Base-by-base conservation (phyloP, 2,888 invertebrate genomes). In the Rhodophaea formosa region DNA sequence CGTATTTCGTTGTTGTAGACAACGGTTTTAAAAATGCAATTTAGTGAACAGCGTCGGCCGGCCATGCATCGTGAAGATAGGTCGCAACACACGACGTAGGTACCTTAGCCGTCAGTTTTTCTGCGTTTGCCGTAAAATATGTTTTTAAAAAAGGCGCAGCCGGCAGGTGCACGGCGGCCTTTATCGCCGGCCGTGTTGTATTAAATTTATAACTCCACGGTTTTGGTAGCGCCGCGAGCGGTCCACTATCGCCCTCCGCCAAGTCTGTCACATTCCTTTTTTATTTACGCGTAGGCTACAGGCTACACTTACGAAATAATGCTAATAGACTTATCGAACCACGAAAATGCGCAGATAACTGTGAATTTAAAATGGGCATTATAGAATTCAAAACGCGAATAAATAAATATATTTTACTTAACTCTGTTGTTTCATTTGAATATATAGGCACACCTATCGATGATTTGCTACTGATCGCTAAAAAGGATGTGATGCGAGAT, bases 141-240 rank as follows among this genome's bases (percentile, higher is more conserved):
- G 79, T 80, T 75, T 51, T 80, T 73, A 74, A 78, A 82, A 82
- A 78, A 79, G 74, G 70, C 70, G 69, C 72, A 66, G 68, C 57
- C 75, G 79, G 82, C 84, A 84, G 84, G 84, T 84, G 84, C 80
- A 72, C 69, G 72, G 75, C 75, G 70, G 71, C 79, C 80, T 81
- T 83, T 83, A 79, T 82, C 81, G 77, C 79, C 77, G 74, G 73
- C 63, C 79, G 70, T 80, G 80, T 76, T 73, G 72, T 70, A 77
- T 80, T 78, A 65, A 80, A 84, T 84, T 84, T 84, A 84, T 85
- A 74, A 71, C 72, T 71, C 74, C 71, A 70, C 78, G 79, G 79
- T 76, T 75, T 77, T 72, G 83, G 79, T 70, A 75, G 81, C 82
- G 81, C 83, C 80, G 82, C 83, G 80, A 83, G 84, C 83, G 84